Base-by-base conservation (phyloP, 1,140 invertebrate species). In the Chymomyza costata region DNA sequence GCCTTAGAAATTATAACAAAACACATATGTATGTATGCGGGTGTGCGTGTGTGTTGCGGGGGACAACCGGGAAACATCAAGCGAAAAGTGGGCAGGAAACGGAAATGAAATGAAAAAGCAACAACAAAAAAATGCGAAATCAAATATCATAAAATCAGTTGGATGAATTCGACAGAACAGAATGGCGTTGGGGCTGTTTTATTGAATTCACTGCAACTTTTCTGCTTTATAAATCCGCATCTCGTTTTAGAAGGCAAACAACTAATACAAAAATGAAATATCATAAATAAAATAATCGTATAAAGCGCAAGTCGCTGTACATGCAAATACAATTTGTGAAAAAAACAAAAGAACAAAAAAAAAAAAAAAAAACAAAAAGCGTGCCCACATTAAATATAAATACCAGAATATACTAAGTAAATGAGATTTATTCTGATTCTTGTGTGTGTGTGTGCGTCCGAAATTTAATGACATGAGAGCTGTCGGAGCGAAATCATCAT, bases 241-340 rank as follows among this genome's bases (percentile, higher is more conserved):
- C 50, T 45, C 41, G 40, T 78, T 80, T 80, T 80, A 63, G 54
- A 78, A 78, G 71, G 80, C 73, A 54, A 66, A 71, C 62, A 66
- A 76, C 54, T 67, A 66, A 66, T 78, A 78, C 70, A 78, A 52
- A 76, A 76, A 71, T 71, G 78, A 78, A 78, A 71, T 71, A 67
- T 61, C 67, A 76, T 71, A 78, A 78, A 65, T 65, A 78, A 80
- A 78, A 52, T 25, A 57, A 61, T 43, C 37, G 43, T 47, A 52
- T 34, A 51, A 21, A 46, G 32, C n/a, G n/a, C n/a, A n/a, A n/a
- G n/a, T n/a, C n/a, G n/a, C n/a, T n/a, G n/a, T n/a, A n/a, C n/a
- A n/a, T n/a, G n/a, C n/a, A n/a, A n/a, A n/a, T n/a, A n/a, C n/a
- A n/a, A n/a, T n/a, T n/a, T n/a, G n/a, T n/a, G n/a, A n/a, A n/a